Base-by-base conservation (phyloP, 37 sponge, comb jelly and placozoan species). In the Agelas oroides region DNA sequence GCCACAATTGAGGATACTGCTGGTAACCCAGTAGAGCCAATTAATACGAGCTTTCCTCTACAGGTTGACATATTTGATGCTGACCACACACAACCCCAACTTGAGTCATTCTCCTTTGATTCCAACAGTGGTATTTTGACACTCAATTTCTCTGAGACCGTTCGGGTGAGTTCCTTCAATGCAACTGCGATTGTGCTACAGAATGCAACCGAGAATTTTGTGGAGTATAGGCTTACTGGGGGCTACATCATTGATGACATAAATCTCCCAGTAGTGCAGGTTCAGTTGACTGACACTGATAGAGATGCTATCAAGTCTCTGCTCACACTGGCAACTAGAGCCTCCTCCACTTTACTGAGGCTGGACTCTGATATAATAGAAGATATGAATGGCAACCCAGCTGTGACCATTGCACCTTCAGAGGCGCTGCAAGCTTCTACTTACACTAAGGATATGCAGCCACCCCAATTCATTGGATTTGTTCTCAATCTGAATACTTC, bases 91-190 rank as follows among this genome's bases (percentile, higher is more conserved):
- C 68, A 84, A 31, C 97, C 97, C 37, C 39, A 39, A 23, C 88
- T 97, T 14, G 82, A 62, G 56, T 39, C 75, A 2, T 97, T 90
- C 36, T 70, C 54, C 14, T 84, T 94, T 74, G 92, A 97, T 84
- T 79, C 78, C 35, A 70, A 91, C 41, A 37, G 20, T 11, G 90
- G 87, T 12, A 30, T 79, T 20, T 66, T 97, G 1, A 80, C 75
- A 18, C 80, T 97, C 5, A 89, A 78, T 34, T 96, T 96, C 76
- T 91, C 94, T 31, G 97, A 96, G 76, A 88, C 89, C 32, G 92
- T 96, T 11, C 53, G 82, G 53, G 89, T 77, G 5, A 79, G 41
- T 56, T 86, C 90, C 0, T 72, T 92, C 53, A 86, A 93, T 52
- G 12, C 81, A 11, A 71, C 82, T 72, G 62, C 39, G 14, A 76